Evolutionary conservation across 2,888 invertebrate species (phyloP).

Genomic region (Tetragonisca angustula): DNA sequence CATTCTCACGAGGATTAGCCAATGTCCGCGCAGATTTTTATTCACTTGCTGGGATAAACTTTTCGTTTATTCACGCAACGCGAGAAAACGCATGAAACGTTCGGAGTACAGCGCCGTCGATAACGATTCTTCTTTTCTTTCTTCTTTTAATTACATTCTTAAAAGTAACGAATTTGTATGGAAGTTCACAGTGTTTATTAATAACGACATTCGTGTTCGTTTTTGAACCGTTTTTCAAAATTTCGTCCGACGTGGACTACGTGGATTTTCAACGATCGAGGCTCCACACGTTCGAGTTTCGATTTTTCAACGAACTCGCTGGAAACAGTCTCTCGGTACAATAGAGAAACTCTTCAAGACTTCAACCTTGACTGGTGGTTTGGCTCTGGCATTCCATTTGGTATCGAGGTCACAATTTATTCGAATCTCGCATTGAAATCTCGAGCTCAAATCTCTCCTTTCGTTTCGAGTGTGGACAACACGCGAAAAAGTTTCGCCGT

Average conservation of each 20-base stretch:
- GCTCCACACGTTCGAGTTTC: not conserved
- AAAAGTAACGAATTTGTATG: no score
- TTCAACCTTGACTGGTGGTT: not conserved
- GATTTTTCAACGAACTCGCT: not conserved
- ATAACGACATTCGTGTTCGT: no score
- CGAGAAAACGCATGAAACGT: no score
- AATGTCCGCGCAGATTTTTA: not conserved
- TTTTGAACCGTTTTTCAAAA: no score
- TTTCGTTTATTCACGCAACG: no score
- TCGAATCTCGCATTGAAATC: not conserved
- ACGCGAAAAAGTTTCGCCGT: not conserved
- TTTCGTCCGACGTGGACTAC: not conserved
- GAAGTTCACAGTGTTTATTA: no score
- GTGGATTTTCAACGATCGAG: not conserved
- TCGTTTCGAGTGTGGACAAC: not conserved
- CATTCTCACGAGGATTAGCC: conserved; percentile 18
- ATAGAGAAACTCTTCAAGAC: not conserved
- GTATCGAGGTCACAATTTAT: conserved; percentile 4
- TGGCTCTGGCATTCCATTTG: not conserved
- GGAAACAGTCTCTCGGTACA: not conserved
- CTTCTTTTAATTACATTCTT: no score
- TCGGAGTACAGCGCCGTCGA: no score
- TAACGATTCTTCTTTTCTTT: no score
- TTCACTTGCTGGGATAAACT: no score
- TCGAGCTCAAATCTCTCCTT: not conserved